phyloP scores from a whole-genome alignment of 2,797 vertebrate genomes.

The Chromis chromis region DNA sequence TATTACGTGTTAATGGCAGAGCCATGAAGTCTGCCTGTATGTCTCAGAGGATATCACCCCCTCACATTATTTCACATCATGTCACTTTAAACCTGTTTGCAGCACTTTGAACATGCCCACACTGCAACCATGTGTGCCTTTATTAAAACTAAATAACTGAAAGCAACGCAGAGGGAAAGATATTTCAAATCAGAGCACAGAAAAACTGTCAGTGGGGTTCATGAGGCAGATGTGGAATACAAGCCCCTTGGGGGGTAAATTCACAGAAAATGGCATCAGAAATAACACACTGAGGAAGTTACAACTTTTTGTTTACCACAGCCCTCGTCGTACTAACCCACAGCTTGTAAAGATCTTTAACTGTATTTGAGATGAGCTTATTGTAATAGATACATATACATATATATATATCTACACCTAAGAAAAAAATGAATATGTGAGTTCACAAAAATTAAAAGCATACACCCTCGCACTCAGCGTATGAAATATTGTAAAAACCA shows the following conservation, averaged over 20 bases:
- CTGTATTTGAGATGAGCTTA: slow-evolving; percentile 12
- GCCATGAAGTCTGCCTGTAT: slow-evolving; percentile 30
- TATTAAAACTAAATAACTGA: slow-evolving; percentile 17
- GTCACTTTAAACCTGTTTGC: slow-evolving; percentile 16
- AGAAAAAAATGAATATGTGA: not conserved
- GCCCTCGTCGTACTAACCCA: slow-evolving; percentile 9
- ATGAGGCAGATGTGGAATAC: slow-evolving; percentile 59
- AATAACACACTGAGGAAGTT: slow-evolving; percentile 27
- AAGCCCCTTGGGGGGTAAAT: slow-evolving; percentile 25
- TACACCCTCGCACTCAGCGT: not conserved
- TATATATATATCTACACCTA: slow-evolving; percentile 4
- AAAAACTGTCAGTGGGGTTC: slow-evolving; percentile 32
- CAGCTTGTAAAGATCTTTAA: slow-evolving; percentile 9
- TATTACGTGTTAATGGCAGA: slow-evolving; percentile 29
- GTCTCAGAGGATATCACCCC: slow-evolving; percentile 3
- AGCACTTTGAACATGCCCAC: not conserved
- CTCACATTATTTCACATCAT: slow-evolving; percentile 17
- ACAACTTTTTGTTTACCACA: slow-evolving; percentile 19
- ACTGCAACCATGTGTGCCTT: slow-evolving; percentile 11
- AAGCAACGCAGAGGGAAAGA: slow-evolving; percentile 2
- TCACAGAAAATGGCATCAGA: slow-evolving; percentile 29
- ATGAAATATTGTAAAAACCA: slow-evolving; percentile 50
- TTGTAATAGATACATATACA: not conserved
- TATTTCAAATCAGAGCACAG: slow-evolving; percentile 1
- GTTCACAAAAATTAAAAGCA: slow-evolving; percentile 3